Conservation (phyloP, 2,888 invertebrate species). For the Pachydiplax longipennis region DNA sequence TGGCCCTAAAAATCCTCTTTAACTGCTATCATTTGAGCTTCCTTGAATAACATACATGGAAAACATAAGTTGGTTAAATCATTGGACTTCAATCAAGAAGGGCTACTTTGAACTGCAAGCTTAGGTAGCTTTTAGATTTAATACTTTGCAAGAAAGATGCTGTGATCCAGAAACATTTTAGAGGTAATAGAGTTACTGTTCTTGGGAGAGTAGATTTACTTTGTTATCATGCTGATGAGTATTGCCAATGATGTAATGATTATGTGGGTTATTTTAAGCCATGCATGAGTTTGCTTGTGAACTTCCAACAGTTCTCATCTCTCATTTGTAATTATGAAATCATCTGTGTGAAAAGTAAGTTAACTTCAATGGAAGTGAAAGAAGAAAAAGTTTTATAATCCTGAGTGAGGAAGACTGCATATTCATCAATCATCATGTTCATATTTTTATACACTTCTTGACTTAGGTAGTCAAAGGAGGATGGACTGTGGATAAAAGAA, state of each 20-base stretch:
- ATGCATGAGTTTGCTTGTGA: slow-evolving; percentile 3
- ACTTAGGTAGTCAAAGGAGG: neutral
- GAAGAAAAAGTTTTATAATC: neutral
- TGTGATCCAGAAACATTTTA: slow-evolving; percentile 18
- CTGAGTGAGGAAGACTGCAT: slow-evolving; percentile 5
- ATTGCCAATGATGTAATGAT: neutral
- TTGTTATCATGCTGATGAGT: slow-evolving; percentile 36
- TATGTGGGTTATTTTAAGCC: neutral
- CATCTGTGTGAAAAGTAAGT: slow-evolving; percentile 19
- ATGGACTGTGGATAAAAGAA: slow-evolving; percentile 21
- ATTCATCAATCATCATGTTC: slow-evolving; percentile 33
- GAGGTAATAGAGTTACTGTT: neutral
- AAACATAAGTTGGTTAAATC: slow-evolving; percentile 4
- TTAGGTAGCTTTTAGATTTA: slow-evolving; percentile 8
- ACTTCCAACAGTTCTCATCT: neutral
- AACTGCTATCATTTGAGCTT: neutral
- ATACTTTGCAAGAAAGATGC: slow-evolving; percentile 32
- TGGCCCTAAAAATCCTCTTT: neutral
- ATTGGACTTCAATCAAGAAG: neutral
- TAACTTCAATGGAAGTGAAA: neutral
- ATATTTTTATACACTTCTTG: slow-evolving; percentile 37
- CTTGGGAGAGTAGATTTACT: slow-evolving; percentile 13
- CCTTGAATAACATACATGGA: neutral
- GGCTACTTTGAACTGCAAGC: neutral
- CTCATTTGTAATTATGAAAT: neutral